A percentile compares a stretch with the other conserved stretches of the same genome.
phyloP scores from a whole-genome alignment of 1,140 invertebrate species.

The Melipona quadrifasciata region DNA sequence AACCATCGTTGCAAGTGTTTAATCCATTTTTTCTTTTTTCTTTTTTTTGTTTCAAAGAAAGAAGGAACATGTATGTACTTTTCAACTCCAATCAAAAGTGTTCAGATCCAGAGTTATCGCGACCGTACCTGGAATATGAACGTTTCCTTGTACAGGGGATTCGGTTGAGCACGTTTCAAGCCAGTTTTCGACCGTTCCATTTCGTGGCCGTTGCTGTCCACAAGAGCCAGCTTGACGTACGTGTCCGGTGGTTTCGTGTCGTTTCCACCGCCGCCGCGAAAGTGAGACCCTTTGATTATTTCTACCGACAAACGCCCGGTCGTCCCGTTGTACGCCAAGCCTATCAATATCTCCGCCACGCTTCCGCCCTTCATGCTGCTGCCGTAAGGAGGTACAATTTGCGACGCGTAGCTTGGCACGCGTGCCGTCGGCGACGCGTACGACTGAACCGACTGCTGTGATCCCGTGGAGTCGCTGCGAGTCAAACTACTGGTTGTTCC shows the following conservation, averaged over 20 bases:
- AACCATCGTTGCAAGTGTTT: background rate
- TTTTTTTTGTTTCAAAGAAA: background rate
- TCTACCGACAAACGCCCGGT: slow-evolving; percentile 96
- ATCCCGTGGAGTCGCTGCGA: slow-evolving; percentile 95
- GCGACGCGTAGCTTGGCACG: slow-evolving; percentile 69
- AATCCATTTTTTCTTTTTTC: too few species aligned
- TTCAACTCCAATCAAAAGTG: background rate
- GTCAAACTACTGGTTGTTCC: slow-evolving; percentile 86
- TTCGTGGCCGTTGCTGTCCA: slow-evolving; percentile 95
- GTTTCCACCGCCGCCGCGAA: slow-evolving; percentile 85
- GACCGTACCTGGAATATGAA: slow-evolving; percentile 94
- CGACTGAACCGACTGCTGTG: slow-evolving; percentile 91
- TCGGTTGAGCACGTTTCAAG: slow-evolving; percentile 93
- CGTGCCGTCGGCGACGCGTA: slow-evolving; percentile 74
- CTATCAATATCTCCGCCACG: slow-evolving; percentile 93
- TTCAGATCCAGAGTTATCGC: too few species aligned
- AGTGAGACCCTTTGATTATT: slow-evolving; percentile 96
- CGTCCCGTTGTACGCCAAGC: slow-evolving; percentile 95
- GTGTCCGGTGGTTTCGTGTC: slow-evolving; percentile 91
- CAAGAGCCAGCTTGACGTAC: slow-evolving; percentile 94
- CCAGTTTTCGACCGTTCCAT: slow-evolving; percentile 96
- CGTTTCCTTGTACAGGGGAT: slow-evolving; percentile 97
- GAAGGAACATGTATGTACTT: background rate
- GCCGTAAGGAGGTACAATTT: slow-evolving; percentile 79
- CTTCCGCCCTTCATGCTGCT: slow-evolving; percentile 89